Conservation (phyloP, 2,888 invertebrate genomes). For the Entomobrya multifasciata region DNA sequence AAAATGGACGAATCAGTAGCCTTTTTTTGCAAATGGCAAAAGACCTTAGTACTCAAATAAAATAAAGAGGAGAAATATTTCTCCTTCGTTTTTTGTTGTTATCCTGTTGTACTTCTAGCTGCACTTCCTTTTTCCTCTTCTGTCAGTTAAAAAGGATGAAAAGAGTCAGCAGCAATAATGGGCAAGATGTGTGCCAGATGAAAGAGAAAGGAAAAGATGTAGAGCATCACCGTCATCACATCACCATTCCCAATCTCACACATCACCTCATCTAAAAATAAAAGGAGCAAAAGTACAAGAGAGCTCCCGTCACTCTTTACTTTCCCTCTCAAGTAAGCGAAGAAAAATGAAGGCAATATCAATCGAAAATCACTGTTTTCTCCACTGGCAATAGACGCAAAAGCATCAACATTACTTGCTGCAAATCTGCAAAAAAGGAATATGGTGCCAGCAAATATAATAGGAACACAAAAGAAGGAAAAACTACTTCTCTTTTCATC, state of each 20-base stretch:
- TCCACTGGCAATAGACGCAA: neutral
- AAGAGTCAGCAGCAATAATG: neutral
- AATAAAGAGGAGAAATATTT: neutral
- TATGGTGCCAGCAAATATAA: neutral
- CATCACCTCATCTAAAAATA: neutral
- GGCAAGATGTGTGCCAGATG: slow-evolving; percentile 8
- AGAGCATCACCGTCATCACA: slow-evolving; percentile 38
- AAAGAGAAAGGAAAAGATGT: slow-evolving; percentile 29
- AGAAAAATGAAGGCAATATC: slow-evolving; percentile 67
- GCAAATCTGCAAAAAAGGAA: neutral
- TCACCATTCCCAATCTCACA: slow-evolving; percentile 28
- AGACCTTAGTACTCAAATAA: slow-evolving; percentile 3
- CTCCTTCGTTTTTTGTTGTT: slow-evolving; percentile 5
- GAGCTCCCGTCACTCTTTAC: slow-evolving; percentile 31
- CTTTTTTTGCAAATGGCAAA: slow-evolving; percentile 31
- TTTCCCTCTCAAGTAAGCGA: slow-evolving; percentile 25
- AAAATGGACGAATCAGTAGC: slow-evolving; percentile 2
- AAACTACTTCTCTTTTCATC: neutral
- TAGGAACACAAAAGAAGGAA: neutral
- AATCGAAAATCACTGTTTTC: slow-evolving; percentile 63
- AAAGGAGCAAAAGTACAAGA: slow-evolving; percentile 35
- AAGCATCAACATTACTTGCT: neutral
- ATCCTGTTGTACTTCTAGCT: slow-evolving; percentile 7
- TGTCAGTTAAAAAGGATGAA: slow-evolving; percentile 46
- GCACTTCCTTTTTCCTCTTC: slow-evolving; percentile 31